These are phyloP conservation scores for Saccostrea cuccullata DNA, from an alignment of 1,140 invertebrate species.

Conservation along the genomic window DNA sequence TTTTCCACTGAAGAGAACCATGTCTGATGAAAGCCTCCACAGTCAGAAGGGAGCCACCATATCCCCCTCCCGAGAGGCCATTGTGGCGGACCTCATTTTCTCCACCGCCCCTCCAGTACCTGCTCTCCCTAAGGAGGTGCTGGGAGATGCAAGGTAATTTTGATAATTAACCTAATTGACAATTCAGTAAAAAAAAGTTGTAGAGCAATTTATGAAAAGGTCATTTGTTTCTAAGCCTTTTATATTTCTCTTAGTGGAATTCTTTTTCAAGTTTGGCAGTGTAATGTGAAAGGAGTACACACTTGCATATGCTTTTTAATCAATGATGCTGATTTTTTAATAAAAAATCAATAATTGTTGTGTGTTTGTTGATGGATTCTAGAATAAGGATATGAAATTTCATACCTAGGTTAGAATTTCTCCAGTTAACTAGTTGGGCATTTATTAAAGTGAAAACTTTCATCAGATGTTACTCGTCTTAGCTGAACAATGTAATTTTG, in stretches of 20 bases:
- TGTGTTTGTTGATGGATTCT: background rate
- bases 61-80: constrained; percentile 60
- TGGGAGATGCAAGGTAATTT: constrained; percentile 82
- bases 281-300: background rate
- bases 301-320: background rate
- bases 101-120: constrained; percentile 84
- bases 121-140: constrained; percentile 78
- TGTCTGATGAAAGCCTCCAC: constrained; percentile 76
- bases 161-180: background rate
- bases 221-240: too few species aligned
- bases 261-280: background rate
- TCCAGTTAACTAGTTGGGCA: background rate
- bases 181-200: background rate
- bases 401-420: background rate
- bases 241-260: background rate
- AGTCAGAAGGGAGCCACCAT: constrained; percentile 64
- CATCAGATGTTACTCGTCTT: background rate
- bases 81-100: constrained; percentile 83
- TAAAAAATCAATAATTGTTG: constrained; percentile 1
- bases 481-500: background rate
- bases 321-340: background rate
- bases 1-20: constrained; percentile 67
- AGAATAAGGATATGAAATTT: background rate
- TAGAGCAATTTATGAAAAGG: too few species aligned
- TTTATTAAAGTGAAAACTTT: background rate